Base-by-base conservation (phyloP, 35 echinoderm and acorn worm genomes). In the Hemicentrotus pulcherrimus region DNA sequence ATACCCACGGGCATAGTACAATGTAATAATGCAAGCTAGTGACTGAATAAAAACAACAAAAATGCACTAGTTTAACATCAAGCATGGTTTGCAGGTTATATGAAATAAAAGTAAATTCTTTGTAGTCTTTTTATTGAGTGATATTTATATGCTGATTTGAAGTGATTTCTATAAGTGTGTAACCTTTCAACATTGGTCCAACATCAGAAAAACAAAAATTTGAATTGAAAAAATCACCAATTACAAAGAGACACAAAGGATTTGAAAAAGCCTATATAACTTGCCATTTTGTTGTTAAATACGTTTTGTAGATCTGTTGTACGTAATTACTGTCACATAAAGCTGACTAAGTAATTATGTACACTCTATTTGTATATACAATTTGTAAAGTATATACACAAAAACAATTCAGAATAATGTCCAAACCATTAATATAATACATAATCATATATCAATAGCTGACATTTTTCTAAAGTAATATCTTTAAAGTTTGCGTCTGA, bases 331-430 rank as follows among this genome's bases (percentile, higher is more conserved):
- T 8, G 28, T 78, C 65, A 24, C 9, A 28, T 28, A 78, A n/a
- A 7, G 65, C 65, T 78, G 65, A 78, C 65, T 78, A 78, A 78
- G 65, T 78, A 78, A 78, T 78, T 78, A 78, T 78, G 65, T 78
- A 78, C 65, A 78, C 65, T 78, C 65, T 78, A 78, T 78, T 78
- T 78, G 65, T 78, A 78, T 78, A 24, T 78, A 78, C 65, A 78
- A 78, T 78, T 78, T 78, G 65, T 78, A 78, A 78, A 78, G 65
- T 78, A 78, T 78, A 78, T 78, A 78, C 28, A 78, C 4, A 71
- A n/a, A 78, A 78, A 78, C 65, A n/a, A 78, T 78, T 78, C 65
- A 78, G 19, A 22, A 78, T 28, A 78, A 28, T 78, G 19, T 78
- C 22, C 65, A 78, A 78, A 78, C 65, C 65, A 15, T 78, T 78